Evolutionary conservation across 1,140 invertebrate species (phyloP), one percentile per base, ranked within the genome.

Genomic region (Yoshiicerus persimilis): DNA sequence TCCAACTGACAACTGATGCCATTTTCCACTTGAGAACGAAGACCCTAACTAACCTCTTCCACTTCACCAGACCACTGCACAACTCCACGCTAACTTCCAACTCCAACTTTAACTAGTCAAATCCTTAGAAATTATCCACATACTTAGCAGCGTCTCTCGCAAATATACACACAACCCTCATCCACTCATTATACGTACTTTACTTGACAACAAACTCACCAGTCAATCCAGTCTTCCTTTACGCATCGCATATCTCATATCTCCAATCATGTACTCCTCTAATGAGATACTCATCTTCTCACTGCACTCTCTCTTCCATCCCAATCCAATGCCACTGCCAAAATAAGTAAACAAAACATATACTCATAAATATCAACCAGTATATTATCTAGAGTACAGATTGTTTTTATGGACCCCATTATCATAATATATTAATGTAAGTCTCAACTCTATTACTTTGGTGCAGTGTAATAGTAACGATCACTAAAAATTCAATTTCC

Each of bases 1-100:
- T 84, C 39, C 84, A 66, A 86, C 84, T 86, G 56, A 66, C 84
- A 86, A 86, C 84, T 86, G 84, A 86, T 86, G 84, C 84, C 84
- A 86, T 86, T 86, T 66, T 86, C 27, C 84, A 86, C 83, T 84
- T 56, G 41, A 84, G 39, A 27, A 66, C 27, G 30, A 84, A 25
- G 23, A 41, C 30, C 38, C 66, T 83, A 38, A 36, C 83, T 84
- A 84, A 41, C 83, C 23, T 84, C 38, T 56, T 56, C 38, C 83
- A 84, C 83, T 84, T 84, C 27, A 84, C 38, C 25, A 84, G 41
- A 84, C 38, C 83, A 84, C 23, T 47, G 30, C 75, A 56, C 75
- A 80, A 5, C 27, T 23, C 62, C 23, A 8, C 11, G 5, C 27
- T 27, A 20, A 70, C 10, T 70, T 10, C 66, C 25, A 30, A 10